Evolutionary conservation across 1,140 invertebrate species (phyloP).

Genomic region (Aphis gossypii): DNA sequence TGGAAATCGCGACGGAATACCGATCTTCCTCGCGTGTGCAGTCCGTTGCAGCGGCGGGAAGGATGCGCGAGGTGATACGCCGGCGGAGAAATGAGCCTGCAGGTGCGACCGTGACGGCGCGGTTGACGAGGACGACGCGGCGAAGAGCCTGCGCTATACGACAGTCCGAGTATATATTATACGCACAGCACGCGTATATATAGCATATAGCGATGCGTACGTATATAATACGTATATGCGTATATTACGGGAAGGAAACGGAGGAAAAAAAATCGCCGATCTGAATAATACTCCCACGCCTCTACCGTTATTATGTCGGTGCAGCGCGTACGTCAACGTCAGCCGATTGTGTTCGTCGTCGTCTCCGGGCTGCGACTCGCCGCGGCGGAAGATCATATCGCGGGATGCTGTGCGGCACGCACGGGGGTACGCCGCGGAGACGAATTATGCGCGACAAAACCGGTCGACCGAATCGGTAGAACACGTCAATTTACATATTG

Average conservation of each 20-base stretch:
- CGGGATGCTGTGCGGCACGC: background rate
- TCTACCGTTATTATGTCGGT: constrained; percentile 41
- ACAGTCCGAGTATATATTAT: background rate
- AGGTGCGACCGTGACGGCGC: background rate
- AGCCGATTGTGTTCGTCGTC: constrained; percentile 22
- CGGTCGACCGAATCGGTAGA: constrained; percentile 54
- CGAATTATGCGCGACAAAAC: constrained; percentile 21
- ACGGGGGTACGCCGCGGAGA: constrained; percentile 1
- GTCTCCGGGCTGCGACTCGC: background rate
- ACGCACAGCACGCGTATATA: background rate
- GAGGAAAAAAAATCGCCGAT: background rate
- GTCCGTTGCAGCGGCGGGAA: background rate
- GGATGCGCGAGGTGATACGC: background rate
- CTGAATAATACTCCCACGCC: constrained; percentile 45
- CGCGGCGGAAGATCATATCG: constrained; percentile 42
- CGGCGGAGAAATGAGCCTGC: background rate
- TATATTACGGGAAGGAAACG: background rate
- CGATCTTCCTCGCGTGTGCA: background rate
- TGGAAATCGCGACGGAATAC: constrained; percentile 2
- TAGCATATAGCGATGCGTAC: background rate
- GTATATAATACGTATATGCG: background rate
- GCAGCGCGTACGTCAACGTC: constrained; percentile 51
- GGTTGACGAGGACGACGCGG: background rate
- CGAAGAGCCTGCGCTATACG: background rate
- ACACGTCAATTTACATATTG: constrained; percentile 55